These are phyloP conservation scores for Adelosebastes latens DNA, from an alignment of 2,797 vertebrate species.

Conservation along the genomic window DNA sequence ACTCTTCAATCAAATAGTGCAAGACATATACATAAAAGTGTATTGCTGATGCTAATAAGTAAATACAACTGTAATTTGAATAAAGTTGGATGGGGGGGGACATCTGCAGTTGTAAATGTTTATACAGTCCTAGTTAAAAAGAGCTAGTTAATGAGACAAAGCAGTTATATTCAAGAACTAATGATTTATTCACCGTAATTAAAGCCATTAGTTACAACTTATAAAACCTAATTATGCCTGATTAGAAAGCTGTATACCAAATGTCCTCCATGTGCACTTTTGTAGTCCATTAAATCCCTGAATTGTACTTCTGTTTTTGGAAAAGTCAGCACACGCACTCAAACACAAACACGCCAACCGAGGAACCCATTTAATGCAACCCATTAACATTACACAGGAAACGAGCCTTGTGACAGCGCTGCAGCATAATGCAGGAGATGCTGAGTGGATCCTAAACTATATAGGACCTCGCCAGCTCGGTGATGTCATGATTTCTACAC, in stretches of 20 bases:
- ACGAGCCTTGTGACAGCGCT: constrained; percentile 26
- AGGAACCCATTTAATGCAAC: constrained; percentile 1
- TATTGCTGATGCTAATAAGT: neutral
- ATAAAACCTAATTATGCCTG: neutral
- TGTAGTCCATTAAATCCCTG: neutral
- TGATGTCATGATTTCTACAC: constrained; percentile 42
- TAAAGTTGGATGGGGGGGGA: too few relatives aligned
- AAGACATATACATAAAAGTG: neutral
- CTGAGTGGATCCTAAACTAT: constrained; percentile 36
- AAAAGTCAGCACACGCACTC: constrained; percentile 3
- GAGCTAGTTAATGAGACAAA: neutral
- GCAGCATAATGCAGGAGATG: constrained; percentile 48
- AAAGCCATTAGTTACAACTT: neutral
- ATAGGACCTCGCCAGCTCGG: constrained; percentile 1
- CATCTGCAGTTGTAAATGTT: neutral
- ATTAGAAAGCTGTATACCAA: neutral
- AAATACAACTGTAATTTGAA: neutral
- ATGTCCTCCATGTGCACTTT: neutral
- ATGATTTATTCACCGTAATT: neutral
- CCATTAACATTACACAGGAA: constrained; percentile 17
- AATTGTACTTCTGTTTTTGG: neutral
- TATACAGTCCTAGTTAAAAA: neutral
- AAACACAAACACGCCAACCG: neutral
- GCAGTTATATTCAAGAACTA: neutral
- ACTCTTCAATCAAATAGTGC: neutral